Conservation (phyloP, 2,113 vertebrate species). For the Heteronetta atricapilla region DNA sequence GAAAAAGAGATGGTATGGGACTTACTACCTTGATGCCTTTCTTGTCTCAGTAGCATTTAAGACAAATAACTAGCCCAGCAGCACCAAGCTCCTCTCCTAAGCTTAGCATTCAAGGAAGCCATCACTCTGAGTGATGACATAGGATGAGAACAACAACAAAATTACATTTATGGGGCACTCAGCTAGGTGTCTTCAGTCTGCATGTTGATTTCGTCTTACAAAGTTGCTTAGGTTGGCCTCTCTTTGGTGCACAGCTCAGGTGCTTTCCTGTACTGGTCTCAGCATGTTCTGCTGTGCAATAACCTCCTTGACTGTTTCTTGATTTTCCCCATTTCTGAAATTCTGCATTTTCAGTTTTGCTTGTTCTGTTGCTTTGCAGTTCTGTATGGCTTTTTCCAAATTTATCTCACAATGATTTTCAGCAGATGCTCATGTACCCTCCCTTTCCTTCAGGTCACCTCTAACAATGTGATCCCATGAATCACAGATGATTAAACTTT, state of each 20-base stretch:
- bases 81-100: background rate
- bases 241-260: background rate
- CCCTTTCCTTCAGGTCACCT: background rate
- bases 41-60: background rate
- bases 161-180: background rate
- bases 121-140: background rate
- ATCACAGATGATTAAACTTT: background rate
- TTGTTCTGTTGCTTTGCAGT: constrained; percentile 26
- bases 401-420: background rate
- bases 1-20: background rate
- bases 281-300: background rate
- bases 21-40: background rate
- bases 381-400: background rate
- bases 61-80: background rate
- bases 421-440: background rate
- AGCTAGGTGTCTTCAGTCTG: background rate
- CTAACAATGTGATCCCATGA: background rate
- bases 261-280: background rate
- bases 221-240: background rate
- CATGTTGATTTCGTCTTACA: background rate
- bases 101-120: background rate
- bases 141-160: background rate
- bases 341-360: background rate
- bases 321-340: background rate
- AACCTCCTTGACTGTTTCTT: background rate